A percentile compares a stretch with the other conserved stretches of the same genome.
Evolutionary conservation across 2,797 vertebrate genomes (phyloP).

Genomic region (Phaenicophaeus curvirostris): DNA sequence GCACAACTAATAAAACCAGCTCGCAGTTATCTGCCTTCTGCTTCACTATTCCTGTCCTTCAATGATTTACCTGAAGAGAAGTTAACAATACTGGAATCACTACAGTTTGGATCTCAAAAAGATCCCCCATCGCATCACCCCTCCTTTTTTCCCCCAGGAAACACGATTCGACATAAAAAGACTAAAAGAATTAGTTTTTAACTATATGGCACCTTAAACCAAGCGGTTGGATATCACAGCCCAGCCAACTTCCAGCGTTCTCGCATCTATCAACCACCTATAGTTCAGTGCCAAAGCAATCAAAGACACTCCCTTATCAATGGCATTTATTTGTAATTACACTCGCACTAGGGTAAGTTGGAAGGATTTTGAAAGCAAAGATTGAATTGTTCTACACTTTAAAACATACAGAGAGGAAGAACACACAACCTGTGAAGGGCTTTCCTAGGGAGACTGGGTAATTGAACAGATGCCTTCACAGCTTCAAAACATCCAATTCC

Average conservation of each 20-base stretch:
- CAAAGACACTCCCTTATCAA: not conserved
- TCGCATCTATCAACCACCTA: not conserved
- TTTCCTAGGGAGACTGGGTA: not conserved
- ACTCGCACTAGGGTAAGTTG: not conserved
- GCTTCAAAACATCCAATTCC: not conserved
- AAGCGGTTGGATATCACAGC: not conserved
- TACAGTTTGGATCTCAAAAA: not conserved
- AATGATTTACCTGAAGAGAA: not conserved
- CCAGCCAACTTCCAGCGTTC: not conserved
- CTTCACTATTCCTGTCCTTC: not conserved
- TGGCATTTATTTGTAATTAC: not conserved
- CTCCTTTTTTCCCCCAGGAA: not conserved
- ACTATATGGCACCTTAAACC: not conserved
- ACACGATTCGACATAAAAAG: not conserved
- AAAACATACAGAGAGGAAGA: not conserved
- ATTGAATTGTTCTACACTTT: not conserved
- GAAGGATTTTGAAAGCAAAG: not conserved
- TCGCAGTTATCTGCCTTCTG: not conserved
- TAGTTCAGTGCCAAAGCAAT: not conserved
- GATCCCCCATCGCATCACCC: rapidly evolving
- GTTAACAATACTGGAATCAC: not conserved
- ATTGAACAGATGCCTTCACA: not conserved
- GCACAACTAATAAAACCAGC: not conserved
- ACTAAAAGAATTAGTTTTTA: not conserved
- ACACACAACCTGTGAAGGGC: not conserved